These are phyloP conservation scores for Spheniscus mendiculus DNA, from an alignment of 2,113 vertebrate genomes.

Conservation along the genomic window DNA sequence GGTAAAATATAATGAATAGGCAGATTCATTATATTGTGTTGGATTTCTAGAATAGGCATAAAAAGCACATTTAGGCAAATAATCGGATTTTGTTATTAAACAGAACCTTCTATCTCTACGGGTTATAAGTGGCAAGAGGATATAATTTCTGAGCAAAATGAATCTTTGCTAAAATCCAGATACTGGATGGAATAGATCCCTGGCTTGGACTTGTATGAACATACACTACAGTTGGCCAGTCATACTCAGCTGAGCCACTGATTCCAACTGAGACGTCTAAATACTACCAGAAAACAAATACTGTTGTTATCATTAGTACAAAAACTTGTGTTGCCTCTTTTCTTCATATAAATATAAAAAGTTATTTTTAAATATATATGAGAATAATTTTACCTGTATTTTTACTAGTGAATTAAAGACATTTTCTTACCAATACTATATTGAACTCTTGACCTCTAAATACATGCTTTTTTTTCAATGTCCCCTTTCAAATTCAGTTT, in stretches of 20 bases:
- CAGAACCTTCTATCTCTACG: not conserved
- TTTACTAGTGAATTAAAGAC: not conserved
- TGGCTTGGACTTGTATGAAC: not conserved
- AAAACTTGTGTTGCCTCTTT: not conserved
- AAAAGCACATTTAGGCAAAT: conserved; percentile 24
- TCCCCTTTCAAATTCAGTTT: not conserved
- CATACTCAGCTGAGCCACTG: not conserved
- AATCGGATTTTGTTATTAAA: conserved; percentile 4
- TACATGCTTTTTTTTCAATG: accelerated
- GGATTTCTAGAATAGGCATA: not conserved
- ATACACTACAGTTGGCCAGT: not conserved
- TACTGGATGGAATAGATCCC: not conserved
- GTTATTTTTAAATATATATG: not conserved
- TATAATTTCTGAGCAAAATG: not conserved
- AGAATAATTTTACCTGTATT: not conserved
- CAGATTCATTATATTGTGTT: not conserved
- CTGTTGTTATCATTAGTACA: not conserved
- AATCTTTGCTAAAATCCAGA: not conserved
- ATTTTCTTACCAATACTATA: not conserved
- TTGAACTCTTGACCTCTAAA: not conserved
- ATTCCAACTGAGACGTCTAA: not conserved
- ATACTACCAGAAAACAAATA: not conserved
- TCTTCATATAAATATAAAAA: not conserved
- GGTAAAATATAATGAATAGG: conserved; percentile 33
- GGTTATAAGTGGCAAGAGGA: not conserved